A percentile compares a stretch with the other conserved stretches of the same genome.
phyloP scores from a whole-genome alignment of 2,888 invertebrate species.

The Abscondita cerata region DNA sequence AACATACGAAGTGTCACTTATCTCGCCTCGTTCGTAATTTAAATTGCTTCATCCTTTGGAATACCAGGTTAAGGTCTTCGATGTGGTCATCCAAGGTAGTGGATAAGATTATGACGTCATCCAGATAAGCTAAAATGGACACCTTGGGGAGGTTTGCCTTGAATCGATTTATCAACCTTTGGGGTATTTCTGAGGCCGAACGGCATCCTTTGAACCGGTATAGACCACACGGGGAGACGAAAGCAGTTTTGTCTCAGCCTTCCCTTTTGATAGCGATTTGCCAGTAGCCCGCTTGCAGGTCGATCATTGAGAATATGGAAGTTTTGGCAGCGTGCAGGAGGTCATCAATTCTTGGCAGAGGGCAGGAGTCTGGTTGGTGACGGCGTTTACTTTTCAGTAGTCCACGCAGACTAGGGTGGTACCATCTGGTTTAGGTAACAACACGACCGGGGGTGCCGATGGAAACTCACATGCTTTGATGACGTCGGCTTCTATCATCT shows the following conservation, averaged over 20 bases:
- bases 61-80: neutral
- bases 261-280: neutral
- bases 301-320: neutral
- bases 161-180: neutral
- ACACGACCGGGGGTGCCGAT: conserved; percentile 6
- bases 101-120: neutral
- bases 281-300: neutral
- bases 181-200: neutral
- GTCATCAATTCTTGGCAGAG: neutral
- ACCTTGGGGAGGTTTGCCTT: neutral
- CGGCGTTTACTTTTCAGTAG: neutral
- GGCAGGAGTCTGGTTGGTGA: neutral
- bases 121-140: neutral
- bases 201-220: neutral
- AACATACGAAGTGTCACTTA: neutral
- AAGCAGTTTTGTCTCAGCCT: neutral
- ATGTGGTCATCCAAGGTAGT: neutral
- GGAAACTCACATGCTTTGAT: conserved; percentile 1
- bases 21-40: neutral
- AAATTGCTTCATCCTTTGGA: neutral
- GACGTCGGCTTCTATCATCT: neutral
- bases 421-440: conserved; percentile 8
- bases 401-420: neutral
- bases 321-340: neutral
- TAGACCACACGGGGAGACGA: neutral